Base-by-base conservation (phyloP, 2,888 invertebrate species). In the Melanotus villosus region DNA sequence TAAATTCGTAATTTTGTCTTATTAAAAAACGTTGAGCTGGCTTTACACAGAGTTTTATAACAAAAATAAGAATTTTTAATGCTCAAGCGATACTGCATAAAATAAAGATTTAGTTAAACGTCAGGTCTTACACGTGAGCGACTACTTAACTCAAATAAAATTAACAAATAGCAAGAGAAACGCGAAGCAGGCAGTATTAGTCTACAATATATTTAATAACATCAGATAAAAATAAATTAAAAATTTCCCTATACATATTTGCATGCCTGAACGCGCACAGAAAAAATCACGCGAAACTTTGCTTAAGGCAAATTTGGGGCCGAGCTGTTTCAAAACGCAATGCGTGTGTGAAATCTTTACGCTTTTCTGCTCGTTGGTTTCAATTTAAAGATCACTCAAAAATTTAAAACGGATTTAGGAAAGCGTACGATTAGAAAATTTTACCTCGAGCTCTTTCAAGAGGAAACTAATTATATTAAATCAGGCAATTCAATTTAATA, bases 201-300 rank as follows among this genome's bases (percentile, higher is more conserved):
- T 52, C 52, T 52, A 14, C 52, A 52, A 52, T 38, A 38, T 21
- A 52, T 38, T 56, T 38, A 34, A 56, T 38, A 38, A 38, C 56
- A 56, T 56, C 56, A 21, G 56, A 56, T 56, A 56, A 56, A 38
- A 56, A 34, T 56, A 56, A 56, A 56, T 56, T 56, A 56, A 56
- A 56, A 56, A 56, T 56, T 56, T 56, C 38, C 56, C 56, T 56
- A 23, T n/a, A 34, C 36, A 56, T 23, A 56, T 34, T 21, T 56
- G 56, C 56, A 38, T 36, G 56, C 36, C 14, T 19, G 56, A 56
- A 23, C 56, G 56, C 38, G 56, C 36, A 52, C 9, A 32, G 32
- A 32, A 52, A 47, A 38, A 56, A 56, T 18, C 56, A 56, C 56
- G 56, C 56, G 38, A 56, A 56, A 38, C 56, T 38, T 56, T 56